Evolutionary conservation across 2,797 vertebrate genomes (phyloP).

Genomic region (Mareca strepera): DNA sequence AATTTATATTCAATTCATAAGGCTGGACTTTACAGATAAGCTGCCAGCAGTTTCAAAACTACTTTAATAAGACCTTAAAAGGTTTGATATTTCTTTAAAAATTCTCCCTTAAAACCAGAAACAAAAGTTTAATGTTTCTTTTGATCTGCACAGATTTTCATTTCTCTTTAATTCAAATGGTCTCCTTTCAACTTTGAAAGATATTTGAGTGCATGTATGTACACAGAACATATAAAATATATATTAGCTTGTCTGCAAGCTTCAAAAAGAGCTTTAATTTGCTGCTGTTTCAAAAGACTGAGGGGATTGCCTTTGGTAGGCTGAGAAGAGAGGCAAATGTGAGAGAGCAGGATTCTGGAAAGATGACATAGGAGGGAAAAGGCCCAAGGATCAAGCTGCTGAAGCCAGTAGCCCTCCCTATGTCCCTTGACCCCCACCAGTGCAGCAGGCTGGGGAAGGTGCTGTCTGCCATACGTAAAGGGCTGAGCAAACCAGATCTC

Average conservation of each 20-base stretch:
- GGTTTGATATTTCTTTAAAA: not conserved
- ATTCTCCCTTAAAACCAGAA: conserved; percentile 2
- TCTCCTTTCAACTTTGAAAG: conserved; percentile 28
- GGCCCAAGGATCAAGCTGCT: not conserved
- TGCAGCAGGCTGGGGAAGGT: not conserved
- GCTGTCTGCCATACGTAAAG: not conserved
- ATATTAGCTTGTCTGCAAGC: conserved; percentile 41
- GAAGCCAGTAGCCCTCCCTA: not conserved
- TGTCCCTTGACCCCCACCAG: rapidly evolving
- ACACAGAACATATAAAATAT: conserved; percentile 41
- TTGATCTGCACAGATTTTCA: conserved; percentile 14
- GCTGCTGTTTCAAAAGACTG: not conserved
- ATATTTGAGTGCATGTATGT: not conserved
- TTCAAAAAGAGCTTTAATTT: conserved; percentile 49
- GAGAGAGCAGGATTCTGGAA: not conserved
- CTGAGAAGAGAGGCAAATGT: not conserved
- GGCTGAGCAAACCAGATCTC: not conserved
- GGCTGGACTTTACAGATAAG: not conserved
- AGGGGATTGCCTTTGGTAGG: not conserved
- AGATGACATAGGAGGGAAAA: not conserved
- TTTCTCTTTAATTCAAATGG: conserved; percentile 11
- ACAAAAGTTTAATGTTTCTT: conserved; percentile 35
- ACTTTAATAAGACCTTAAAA: conserved; percentile 2
- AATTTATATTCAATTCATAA: not conserved
- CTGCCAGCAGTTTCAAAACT: not conserved